Evolutionary conservation across 2,888 invertebrate genomes (phyloP).

Genomic region (Lepidocyrtoides sp.): DNA sequence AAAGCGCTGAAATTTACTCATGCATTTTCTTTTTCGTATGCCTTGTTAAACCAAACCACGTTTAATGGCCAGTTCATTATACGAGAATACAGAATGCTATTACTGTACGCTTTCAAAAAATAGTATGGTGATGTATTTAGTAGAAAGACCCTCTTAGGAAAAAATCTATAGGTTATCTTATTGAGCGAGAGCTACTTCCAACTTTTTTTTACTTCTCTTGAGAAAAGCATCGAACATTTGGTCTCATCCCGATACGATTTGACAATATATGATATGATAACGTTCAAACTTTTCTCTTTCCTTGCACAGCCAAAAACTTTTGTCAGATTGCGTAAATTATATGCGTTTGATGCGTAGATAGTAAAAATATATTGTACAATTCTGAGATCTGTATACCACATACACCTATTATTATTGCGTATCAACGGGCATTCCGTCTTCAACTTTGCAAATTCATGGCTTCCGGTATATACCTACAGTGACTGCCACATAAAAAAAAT

Average conservation of each 20-base stretch:
- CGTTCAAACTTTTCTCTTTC: conserved; percentile 60
- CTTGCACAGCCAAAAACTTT: conserved; percentile 68
- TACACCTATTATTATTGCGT: conserved; percentile 1
- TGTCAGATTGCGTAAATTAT: conserved; percentile 72
- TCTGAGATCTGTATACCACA: not conserved
- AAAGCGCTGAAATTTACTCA: not conserved
- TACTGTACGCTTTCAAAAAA: too few species aligned
- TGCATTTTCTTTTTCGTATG: not conserved
- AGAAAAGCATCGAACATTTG: conserved; percentile 60
- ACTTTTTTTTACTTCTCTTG: conserved; percentile 20
- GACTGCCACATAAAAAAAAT: conserved; percentile 17
- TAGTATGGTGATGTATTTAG: not conserved
- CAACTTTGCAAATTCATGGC: not conserved
- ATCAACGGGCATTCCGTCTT: too few species aligned
- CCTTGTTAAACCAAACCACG: not conserved
- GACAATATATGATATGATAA: conserved; percentile 69
- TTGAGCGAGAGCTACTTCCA: not conserved
- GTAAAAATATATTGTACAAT: conserved; percentile 8
- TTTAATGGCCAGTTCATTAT: not conserved
- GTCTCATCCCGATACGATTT: conserved; percentile 56
- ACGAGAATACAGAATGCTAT: too few species aligned
- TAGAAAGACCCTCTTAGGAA: too few species aligned
- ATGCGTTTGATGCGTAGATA: conserved; percentile 68
- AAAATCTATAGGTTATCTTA: not conserved
- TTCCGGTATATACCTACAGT: not conserved